Conservation (phyloP, 2,888 invertebrate genomes). For the Conomelus anceps region DNA sequence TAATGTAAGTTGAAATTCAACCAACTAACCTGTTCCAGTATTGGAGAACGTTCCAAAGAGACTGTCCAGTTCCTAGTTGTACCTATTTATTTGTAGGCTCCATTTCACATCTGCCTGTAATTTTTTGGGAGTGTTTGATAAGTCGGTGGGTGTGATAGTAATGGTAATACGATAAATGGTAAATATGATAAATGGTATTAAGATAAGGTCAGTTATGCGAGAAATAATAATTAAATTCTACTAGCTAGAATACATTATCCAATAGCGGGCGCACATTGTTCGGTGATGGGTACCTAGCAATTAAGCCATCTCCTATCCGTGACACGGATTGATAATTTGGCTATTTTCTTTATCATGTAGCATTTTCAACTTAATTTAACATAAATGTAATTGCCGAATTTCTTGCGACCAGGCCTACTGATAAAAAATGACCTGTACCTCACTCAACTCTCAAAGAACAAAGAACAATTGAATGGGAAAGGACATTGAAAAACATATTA, state of each 20-base stretch:
- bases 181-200: neutral
- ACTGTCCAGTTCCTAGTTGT: conserved; percentile 41
- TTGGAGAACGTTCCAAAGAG: neutral
- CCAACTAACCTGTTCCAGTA: neutral
- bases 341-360: neutral
- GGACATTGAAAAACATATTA: neutral
- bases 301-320: neutral
- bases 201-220: neutral
- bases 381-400: neutral
- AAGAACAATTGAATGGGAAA: neutral
- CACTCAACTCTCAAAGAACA: neutral
- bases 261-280: neutral
- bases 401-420: neutral
- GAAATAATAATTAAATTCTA: neutral
- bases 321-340: neutral
- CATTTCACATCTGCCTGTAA: neutral
- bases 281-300: neutral
- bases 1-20: neutral
- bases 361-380: neutral
- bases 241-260: neutral
- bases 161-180: neutral
- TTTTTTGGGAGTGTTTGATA: neutral
- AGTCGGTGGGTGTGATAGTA: too few species aligned
- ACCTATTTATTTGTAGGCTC: neutral
- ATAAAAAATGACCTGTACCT: neutral